Evolutionary conservation across 53 echinoderm and acorn worm species (phyloP).

Genomic region (Zoroaster sp.): DNA sequence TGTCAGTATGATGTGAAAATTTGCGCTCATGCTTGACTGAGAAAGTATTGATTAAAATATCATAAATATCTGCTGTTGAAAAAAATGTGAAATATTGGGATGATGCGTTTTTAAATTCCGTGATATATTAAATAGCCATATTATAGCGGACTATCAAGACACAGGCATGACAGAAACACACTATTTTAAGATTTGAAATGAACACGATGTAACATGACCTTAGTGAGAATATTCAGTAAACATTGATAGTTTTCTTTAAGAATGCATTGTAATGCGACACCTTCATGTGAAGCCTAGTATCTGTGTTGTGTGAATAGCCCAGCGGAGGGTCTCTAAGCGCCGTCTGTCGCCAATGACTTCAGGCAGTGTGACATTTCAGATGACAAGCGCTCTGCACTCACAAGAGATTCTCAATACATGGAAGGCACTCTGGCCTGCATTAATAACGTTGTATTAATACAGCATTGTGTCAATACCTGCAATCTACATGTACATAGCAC

Average conservation of each 20-base stretch:
- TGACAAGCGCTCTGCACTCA: neutral
- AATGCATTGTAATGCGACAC: neutral
- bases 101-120: too few relatives aligned
- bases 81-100: too few relatives aligned
- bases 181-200: neutral
- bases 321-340: neutral
- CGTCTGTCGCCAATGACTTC: neutral
- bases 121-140: too few relatives aligned
- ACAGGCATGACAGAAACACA: neutral
- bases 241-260: neutral
- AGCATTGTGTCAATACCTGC: too few relatives aligned
- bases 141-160: neutral
- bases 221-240: neutral
- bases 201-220: neutral
- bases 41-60: too few relatives aligned
- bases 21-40: too few relatives aligned
- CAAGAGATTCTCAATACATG: neutral
- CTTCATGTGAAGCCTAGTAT: neutral
- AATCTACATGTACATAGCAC: too few relatives aligned
- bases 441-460: too few relatives aligned
- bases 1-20: too few relatives aligned
- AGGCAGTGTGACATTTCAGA: neutral
- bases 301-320: neutral
- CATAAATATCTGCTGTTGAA: too few relatives aligned
- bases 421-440: too few relatives aligned